phyloP scores from a whole-genome alignment of 1,140 invertebrate genomes.

The Subanguina moxae region DNA sequence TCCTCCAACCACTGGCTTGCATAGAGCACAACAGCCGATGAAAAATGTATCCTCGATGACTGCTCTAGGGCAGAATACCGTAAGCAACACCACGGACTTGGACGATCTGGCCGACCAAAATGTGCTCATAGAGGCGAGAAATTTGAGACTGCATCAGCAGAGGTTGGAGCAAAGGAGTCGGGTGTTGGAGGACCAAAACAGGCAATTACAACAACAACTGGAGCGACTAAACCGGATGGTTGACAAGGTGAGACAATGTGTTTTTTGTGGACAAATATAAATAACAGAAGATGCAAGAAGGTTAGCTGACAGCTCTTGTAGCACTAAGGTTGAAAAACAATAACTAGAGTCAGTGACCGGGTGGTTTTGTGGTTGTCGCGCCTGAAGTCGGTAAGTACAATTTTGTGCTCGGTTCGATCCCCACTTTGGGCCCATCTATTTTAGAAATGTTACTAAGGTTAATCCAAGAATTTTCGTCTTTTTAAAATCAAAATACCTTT shows the following conservation, averaged over 20 bases:
- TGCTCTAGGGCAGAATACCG: neutral
- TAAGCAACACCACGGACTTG: neutral
- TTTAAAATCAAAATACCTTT: neutral
- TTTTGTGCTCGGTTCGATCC: too few relatives aligned
- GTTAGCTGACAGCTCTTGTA: too few relatives aligned
- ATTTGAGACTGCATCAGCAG: conserved; percentile 52
- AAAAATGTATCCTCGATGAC: conserved; percentile 6
- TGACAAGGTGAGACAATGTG: neutral
- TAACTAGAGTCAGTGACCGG: too few relatives aligned
- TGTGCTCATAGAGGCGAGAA: conserved; percentile 38
- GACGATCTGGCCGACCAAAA: conserved; percentile 18
- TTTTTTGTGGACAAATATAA: too few relatives aligned
- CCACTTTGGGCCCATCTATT: too few relatives aligned
- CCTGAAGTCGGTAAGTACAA: too few relatives aligned
- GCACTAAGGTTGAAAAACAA: too few relatives aligned
- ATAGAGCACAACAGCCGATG: neutral
- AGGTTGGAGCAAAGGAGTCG: conserved; percentile 48
- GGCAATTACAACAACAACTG: conserved; percentile 52
- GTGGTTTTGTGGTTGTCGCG: too few relatives aligned
- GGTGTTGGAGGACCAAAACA: conserved; percentile 57
- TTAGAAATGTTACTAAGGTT: too few relatives aligned
- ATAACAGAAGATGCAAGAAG: too few relatives aligned
- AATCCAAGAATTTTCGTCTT: neutral
- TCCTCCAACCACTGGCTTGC: conserved; percentile 10
- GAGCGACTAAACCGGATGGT: conserved; percentile 33